Conservation (phyloP, 2,113 vertebrate species). For the Forbesichthys agassizii region DNA sequence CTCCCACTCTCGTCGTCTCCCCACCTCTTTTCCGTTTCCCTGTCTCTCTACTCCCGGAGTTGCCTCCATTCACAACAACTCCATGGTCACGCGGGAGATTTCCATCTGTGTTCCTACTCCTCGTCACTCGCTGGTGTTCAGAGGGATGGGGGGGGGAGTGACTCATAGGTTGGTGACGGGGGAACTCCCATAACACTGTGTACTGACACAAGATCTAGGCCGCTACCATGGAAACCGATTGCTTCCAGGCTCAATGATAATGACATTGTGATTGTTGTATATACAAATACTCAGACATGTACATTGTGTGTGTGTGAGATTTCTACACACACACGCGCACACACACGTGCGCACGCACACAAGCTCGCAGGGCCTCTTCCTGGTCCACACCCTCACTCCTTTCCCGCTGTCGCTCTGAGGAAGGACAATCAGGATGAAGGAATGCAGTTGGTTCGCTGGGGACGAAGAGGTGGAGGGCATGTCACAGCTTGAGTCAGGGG, state of each 20-base stretch:
- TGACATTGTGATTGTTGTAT: constrained; percentile 16
- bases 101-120: constrained; percentile 28
- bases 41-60: constrained; percentile 6
- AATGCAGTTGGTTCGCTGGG: constrained; percentile 61
- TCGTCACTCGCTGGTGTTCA: constrained; percentile 39
- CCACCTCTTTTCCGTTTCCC: neutral
- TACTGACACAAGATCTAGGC: constrained; percentile 34
- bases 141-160: constrained; percentile 19
- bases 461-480: constrained; percentile 43
- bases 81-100: constrained; percentile 13
- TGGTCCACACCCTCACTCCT: constrained; percentile 37
- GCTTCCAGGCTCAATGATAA: constrained; percentile 16
- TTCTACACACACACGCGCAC: constrained; percentile 14
- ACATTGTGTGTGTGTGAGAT: too few species aligned
- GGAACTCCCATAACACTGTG: constrained; percentile 50
- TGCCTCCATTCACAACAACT: constrained; percentile 19
- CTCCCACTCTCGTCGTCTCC: constrained; percentile 7
- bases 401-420: constrained; percentile 55
- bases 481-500: constrained; percentile 43
- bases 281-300: neutral
- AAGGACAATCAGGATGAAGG: constrained; percentile 61
- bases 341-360: neutral
- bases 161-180: constrained; percentile 56
- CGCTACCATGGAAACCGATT: constrained; percentile 62
- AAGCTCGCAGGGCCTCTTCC: constrained; percentile 24